Evolutionary conservation across 2,113 vertebrate species (phyloP).

Genomic region (Platycercus adscitus): DNA sequence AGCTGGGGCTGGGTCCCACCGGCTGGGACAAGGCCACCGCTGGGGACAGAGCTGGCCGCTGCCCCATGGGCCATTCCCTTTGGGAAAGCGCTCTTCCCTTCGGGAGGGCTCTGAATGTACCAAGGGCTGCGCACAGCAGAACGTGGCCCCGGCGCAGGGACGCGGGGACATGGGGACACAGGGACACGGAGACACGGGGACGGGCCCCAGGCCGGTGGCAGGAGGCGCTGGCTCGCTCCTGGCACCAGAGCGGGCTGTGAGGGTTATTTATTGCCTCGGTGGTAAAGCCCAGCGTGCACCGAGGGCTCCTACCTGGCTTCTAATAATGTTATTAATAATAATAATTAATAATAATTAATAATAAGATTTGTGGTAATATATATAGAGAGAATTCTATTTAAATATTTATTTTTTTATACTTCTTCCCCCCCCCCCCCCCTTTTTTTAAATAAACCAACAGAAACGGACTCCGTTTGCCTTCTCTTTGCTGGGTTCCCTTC

Average conservation of each 20-base stretch:
- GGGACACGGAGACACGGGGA: background rate
- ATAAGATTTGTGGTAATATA: constrained; percentile 52
- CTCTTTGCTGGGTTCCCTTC: background rate
- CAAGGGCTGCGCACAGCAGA: background rate
- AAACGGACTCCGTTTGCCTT: background rate
- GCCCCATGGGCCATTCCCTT: background rate
- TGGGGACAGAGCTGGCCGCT: background rate
- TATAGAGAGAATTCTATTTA: constrained; percentile 24
- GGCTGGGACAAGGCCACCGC: fast-evolving
- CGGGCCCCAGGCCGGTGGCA: background rate
- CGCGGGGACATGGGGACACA: fast-evolving
- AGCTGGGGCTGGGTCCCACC: background rate
- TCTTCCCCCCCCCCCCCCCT: background rate
- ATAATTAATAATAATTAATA: constrained; percentile 41
- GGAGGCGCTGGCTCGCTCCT: constrained; percentile 49
- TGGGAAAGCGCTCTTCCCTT: background rate
- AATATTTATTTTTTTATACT: constrained; percentile 72
- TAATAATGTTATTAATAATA: constrained; percentile 23
- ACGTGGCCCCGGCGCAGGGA: fast-evolving
- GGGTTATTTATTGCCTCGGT: constrained; percentile 26
- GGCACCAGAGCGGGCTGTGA: background rate
- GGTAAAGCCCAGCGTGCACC: background rate
- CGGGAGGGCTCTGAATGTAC: background rate
- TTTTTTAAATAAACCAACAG: constrained; percentile 16
- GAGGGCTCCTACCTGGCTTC: background rate